These are phyloP conservation scores for Microctonus aethiopoides DNA, from an alignment of 2,888 invertebrate genomes.

Conservation along the genomic window DNA sequence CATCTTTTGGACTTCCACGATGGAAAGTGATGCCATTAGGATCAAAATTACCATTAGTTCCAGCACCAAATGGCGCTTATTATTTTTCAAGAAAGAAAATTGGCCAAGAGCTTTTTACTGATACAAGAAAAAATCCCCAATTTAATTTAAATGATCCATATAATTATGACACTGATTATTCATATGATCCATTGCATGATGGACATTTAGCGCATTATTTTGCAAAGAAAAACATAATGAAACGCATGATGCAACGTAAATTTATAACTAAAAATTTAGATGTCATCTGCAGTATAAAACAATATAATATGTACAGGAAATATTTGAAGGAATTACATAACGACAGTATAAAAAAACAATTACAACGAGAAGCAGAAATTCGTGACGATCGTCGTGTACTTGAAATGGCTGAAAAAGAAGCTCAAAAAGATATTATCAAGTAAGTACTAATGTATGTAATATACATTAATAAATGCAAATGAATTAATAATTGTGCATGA, in stretches of 20 bases:
- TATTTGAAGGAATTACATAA: conserved; percentile 60
- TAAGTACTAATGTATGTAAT: conserved; percentile 29
- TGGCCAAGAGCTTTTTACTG: conserved; percentile 54
- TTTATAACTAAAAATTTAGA: conserved; percentile 62
- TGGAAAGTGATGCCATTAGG: conserved; percentile 67
- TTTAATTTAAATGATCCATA: conserved; percentile 60
- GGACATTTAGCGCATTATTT: conserved; percentile 55
- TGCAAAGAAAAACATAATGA: conserved; percentile 38
- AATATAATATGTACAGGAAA: conserved; percentile 67
- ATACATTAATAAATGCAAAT: background rate
- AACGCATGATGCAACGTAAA: conserved; percentile 51
- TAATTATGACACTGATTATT: conserved; percentile 50
- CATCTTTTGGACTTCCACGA: conserved; percentile 63
- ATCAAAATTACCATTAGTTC: conserved; percentile 66
- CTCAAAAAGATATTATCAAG: conserved; percentile 48
- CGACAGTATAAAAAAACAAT: conserved; percentile 50
- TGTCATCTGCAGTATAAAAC: conserved; percentile 65
- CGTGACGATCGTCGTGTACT: conserved; percentile 44
- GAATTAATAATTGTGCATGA: background rate
- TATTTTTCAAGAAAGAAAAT: conserved; percentile 65
- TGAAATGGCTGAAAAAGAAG: conserved; percentile 45
- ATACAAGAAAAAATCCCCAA: conserved; percentile 40
- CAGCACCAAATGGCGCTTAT: conserved; percentile 61
- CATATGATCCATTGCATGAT: conserved; percentile 62
- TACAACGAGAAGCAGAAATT: conserved; percentile 41